Evolutionary conservation across 2,888 invertebrate genomes (phyloP).

Genomic region (Eudemis profundana): DNA sequence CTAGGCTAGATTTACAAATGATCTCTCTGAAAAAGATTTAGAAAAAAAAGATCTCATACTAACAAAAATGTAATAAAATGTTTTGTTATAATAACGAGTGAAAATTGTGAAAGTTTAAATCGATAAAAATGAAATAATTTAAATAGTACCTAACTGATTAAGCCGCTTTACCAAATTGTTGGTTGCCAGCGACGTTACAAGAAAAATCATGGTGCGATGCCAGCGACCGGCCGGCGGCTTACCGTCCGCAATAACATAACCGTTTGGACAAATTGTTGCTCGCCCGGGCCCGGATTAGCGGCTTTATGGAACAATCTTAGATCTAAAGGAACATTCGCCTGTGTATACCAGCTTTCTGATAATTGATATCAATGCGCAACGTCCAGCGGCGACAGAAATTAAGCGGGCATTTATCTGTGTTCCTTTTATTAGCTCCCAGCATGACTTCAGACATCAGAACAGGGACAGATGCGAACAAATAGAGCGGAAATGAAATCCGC

Average conservation of each 20-base stretch:
- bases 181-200: slow-evolving; percentile 65
- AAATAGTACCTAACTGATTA: slow-evolving; percentile 52
- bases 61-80: too few species aligned
- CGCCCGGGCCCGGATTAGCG: slow-evolving; percentile 77
- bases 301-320: slow-evolving; percentile 78
- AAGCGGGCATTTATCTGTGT: slow-evolving; percentile 68
- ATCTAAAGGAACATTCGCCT: slow-evolving; percentile 50
- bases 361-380: slow-evolving; percentile 81
- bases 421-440: slow-evolving; percentile 65
- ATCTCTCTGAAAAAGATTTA: too few species aligned
- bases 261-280: slow-evolving; percentile 83
- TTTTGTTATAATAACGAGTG: too few species aligned
- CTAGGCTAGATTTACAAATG: too few species aligned
- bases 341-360: slow-evolving; percentile 72
- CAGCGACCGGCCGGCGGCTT: slow-evolving; percentile 64
- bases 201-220: slow-evolving; percentile 72
- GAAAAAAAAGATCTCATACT: too few species aligned
- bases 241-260: slow-evolving; percentile 83
- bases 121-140: too few species aligned
- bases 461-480: slow-evolving; percentile 31
- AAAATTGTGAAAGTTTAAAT: too few species aligned
- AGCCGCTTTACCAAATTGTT: slow-evolving; percentile 56
- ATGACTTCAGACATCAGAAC: slow-evolving; percentile 54
- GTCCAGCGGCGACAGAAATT: slow-evolving; percentile 69
- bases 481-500: slow-evolving; percentile 35